phyloP scores from a whole-genome alignment of 1,140 invertebrate species.

The Archivesica marissinica region DNA sequence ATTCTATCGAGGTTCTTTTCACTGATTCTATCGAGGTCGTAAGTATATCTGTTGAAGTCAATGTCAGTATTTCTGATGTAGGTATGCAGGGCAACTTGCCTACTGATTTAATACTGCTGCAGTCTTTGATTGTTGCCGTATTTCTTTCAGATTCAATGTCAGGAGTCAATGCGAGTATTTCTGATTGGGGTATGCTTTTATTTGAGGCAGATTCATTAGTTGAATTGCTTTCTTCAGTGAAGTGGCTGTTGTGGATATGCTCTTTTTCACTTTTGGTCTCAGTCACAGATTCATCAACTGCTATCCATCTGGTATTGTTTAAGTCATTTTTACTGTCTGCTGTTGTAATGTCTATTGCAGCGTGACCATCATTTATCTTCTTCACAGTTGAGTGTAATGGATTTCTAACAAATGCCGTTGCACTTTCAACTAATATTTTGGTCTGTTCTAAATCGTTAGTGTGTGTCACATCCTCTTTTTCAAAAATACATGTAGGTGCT shows the following conservation, averaged over 20 bases:
- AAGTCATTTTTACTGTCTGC: too few relatives aligned
- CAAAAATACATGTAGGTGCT: not conserved
- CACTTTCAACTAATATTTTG: not conserved
- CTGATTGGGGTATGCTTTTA: not conserved
- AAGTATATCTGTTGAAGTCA: not conserved
- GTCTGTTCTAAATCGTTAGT: not conserved
- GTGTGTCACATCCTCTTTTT: conserved; percentile 6
- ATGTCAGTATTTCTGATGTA: not conserved
- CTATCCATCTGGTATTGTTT: too few relatives aligned
- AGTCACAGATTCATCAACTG: too few relatives aligned
- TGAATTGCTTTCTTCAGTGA: too few relatives aligned
- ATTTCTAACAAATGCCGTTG: not conserved
- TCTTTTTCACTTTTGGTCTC: too few relatives aligned
- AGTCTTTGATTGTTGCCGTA: too few relatives aligned
- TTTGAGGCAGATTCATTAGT: not conserved
- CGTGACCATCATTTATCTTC: not conserved
- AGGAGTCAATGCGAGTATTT: not conserved
- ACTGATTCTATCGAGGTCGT: too few relatives aligned
- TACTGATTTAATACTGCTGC: not conserved
- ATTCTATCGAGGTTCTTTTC: too few relatives aligned
- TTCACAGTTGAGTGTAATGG: not conserved
- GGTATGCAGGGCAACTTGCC: not conserved
- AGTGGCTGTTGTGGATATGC: too few relatives aligned
- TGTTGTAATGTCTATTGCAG: too few relatives aligned
- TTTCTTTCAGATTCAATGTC: not conserved